Evolutionary conservation across 2,888 invertebrate species (phyloP), one percentile per base, ranked within the genome.

Genomic region (Hyppa rectilinea): DNA sequence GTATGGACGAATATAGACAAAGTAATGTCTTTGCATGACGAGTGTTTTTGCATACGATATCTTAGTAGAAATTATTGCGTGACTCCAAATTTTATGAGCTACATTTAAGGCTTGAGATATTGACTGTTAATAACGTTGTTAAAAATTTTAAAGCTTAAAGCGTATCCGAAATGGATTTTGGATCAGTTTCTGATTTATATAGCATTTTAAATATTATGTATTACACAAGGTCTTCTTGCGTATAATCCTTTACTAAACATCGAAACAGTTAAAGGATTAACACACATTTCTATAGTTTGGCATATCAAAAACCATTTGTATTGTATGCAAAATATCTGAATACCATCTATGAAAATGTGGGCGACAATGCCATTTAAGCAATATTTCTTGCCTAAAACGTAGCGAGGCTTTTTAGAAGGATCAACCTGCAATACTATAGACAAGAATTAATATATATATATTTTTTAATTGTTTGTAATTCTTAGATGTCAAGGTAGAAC

Each of bases 261-360:
- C 60, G 52, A 69, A 75, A 53, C 14, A 34, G 63, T 43, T 23
- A 20, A 61, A 64, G 9, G 60, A 79, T 81, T 74, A 59, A 68
- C 58, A 78, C 63, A 76, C 64, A 64, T 70, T 66, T 68, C 26
- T 56, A 55, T 38, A 59, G 45, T 64, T 68, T 76, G 71, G 66
- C 68, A 71, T 75, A 71, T 58, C 47, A 45, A 34, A 49, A 67
- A 31, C 20, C 63, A 75, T 75, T 69, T 53, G 71, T 66, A 68
- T 71, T 76, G 52, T 59, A 59, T 71, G 68, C 62, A 65, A 80
- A 80, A 76, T 75, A 68, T 71, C 34, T 71, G 56, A 74, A 64
- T 52, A 65, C 71, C 80, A 78, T 71, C 71, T 78, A 72, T 62
- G 66, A 58, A 20, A 23, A 74, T 31, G 84, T 82, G 76, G 84